phyloP scores from a whole-genome alignment of 2,113 vertebrate genomes.

The Ptilorrhoa leucosticta region DNA sequence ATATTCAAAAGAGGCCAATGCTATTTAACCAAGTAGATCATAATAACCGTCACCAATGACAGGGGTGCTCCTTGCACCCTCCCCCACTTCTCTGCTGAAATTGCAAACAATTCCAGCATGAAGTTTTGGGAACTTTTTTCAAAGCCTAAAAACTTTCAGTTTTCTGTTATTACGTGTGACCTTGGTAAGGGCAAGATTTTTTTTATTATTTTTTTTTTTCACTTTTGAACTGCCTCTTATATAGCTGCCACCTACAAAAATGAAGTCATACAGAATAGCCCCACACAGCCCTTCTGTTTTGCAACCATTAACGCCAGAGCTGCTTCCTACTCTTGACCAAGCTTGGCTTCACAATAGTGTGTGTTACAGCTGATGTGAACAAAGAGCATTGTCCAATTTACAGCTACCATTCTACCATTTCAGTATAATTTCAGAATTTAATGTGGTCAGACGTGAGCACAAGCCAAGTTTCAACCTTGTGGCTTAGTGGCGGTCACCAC shows the following conservation, averaged over 20 bases:
- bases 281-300: background rate
- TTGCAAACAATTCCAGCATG: background rate
- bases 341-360: rapidly evolving
- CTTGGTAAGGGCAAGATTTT: background rate
- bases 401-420: background rate
- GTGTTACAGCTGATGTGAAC: background rate
- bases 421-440: background rate
- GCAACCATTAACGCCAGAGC: background rate
- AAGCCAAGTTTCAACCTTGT: background rate
- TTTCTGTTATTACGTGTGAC: background rate
- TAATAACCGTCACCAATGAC: background rate
- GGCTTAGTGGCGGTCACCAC: background rate
- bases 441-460: background rate
- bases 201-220: too few species aligned
- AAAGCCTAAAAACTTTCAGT: background rate
- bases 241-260: background rate
- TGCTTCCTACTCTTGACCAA: background rate
- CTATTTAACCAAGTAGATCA: background rate
- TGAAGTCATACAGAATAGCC: background rate
- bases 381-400: background rate
- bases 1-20: background rate
- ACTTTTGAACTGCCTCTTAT: background rate
- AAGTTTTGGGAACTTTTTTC: background rate
- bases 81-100: background rate
- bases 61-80: background rate